Conservation (phyloP, 2,888 invertebrate species). For the Synanthedon andrenaeformis region DNA sequence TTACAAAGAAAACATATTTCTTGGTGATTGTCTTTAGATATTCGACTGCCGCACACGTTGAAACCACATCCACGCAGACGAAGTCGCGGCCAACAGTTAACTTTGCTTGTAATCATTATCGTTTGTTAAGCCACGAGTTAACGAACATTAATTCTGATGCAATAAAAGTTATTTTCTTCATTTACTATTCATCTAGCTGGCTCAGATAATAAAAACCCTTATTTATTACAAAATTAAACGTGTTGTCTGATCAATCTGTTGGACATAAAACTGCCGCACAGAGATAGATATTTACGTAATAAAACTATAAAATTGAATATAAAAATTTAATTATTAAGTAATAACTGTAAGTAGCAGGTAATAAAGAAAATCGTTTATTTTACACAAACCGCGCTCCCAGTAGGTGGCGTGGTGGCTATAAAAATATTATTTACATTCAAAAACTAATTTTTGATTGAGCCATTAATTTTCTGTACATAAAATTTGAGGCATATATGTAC, state of each 20-base stretch:
- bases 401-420: conserved; percentile 13
- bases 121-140: no score
- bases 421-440: conserved; percentile 15
- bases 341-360: neutral
- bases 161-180: no score
- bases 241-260: neutral
- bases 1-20: no score
- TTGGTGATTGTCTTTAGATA: no score
- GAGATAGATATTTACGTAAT: neutral
- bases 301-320: neutral
- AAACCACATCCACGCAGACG: no score
- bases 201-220: neutral
- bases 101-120: no score
- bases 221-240: neutral
- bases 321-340: neutral
- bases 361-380: conserved; percentile 3
- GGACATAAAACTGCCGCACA: neutral
- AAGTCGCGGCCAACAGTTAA: no score
- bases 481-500: neutral
- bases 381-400: conserved; percentile 5
- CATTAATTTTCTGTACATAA: conserved; percentile 15
- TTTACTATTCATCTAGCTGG: no score
- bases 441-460: conserved; percentile 30
- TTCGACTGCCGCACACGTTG: no score
- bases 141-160: no score